These are phyloP conservation scores for Smutsia temminckii DNA, from an alignment of 2,797 vertebrate genomes.

Conservation along the genomic window DNA sequence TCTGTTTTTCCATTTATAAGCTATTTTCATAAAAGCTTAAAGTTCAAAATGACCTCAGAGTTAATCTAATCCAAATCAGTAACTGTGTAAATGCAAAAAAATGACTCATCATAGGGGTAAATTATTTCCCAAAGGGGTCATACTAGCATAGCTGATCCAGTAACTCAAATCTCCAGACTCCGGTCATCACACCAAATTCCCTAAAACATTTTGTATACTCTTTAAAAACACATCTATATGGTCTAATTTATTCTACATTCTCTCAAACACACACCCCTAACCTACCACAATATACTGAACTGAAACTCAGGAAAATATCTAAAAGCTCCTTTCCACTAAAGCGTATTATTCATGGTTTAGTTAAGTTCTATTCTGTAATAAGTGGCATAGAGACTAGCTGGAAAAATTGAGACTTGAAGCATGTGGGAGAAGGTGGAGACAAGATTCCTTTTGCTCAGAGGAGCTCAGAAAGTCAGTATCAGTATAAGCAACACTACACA, in stretches of 20 bases:
- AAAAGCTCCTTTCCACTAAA: not conserved
- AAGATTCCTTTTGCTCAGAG: not conserved
- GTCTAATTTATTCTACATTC: too few species aligned
- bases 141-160: not conserved
- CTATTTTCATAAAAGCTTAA: constrained; percentile 22
- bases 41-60: constrained; percentile 20
- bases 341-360: not conserved
- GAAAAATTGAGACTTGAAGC: not conserved
- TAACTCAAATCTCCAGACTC: not conserved
- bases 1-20: not conserved
- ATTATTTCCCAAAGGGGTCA: not conserved
- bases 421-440: not conserved
- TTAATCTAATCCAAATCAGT: constrained; percentile 31
- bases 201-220: not conserved
- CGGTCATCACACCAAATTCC: not conserved
- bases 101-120: not conserved
- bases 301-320: not conserved
- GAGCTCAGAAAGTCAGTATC: not conserved
- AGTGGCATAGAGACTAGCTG: not conserved
- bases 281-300: not conserved
- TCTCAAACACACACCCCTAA: not conserved
- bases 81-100: not conserved
- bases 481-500: not conserved
- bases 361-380: not conserved
- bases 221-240: not conserved